Conservation (phyloP, 2,888 invertebrate genomes). For the Pseudanteris insignis region DNA sequence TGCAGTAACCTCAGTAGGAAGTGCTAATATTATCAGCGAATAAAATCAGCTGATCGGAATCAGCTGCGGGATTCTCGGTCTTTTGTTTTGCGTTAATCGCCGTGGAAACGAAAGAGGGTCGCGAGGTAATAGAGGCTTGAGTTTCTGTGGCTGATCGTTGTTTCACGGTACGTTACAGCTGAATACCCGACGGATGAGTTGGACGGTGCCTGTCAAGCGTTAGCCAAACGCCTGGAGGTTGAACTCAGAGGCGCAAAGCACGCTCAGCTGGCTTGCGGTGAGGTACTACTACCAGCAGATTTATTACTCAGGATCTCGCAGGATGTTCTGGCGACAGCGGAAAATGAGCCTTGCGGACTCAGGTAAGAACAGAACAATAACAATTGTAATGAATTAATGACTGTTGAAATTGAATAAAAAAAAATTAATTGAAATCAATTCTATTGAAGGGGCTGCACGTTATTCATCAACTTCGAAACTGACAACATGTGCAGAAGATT, state of each 20-base stretch:
- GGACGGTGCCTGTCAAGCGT: slow-evolving; percentile 73
- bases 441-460: slow-evolving; percentile 76
- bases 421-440: slow-evolving; percentile 3
- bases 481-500: slow-evolving; percentile 76
- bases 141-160: slow-evolving; percentile 6
- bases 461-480: slow-evolving; percentile 84
- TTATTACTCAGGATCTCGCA: slow-evolving; percentile 81
- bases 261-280: slow-evolving; percentile 82
- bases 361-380: too few relatives aligned
- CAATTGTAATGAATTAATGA: too few relatives aligned
- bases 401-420: too few relatives aligned
- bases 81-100: slow-evolving; percentile 25
- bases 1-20: too few relatives aligned
- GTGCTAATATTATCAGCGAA: not conserved
- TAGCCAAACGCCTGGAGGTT: slow-evolving; percentile 80
- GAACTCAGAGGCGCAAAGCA: slow-evolving; percentile 84
- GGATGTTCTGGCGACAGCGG: slow-evolving; percentile 83
- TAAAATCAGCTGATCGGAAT: slow-evolving; percentile 31
- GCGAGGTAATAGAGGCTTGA: not conserved
- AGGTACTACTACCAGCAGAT: slow-evolving; percentile 86
- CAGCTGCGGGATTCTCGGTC: slow-evolving; percentile 12
- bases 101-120: slow-evolving; percentile 7
- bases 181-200: slow-evolving; percentile 66
- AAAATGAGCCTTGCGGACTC: slow-evolving; percentile 89
- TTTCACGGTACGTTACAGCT: slow-evolving; percentile 64